Evolutionary conservation across 1,140 invertebrate genomes (phyloP).

Genomic region (Lysiphlebus fabarum): DNA sequence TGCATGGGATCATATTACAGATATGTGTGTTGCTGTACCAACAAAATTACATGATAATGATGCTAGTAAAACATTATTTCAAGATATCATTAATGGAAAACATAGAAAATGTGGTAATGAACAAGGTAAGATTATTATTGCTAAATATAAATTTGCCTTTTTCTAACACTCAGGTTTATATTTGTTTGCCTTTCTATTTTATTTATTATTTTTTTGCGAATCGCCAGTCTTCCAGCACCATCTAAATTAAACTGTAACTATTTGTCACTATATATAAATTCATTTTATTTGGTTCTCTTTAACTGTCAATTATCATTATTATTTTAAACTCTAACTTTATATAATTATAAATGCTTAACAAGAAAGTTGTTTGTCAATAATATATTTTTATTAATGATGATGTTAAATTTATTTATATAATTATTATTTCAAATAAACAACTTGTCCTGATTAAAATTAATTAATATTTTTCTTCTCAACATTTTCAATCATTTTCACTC

Average conservation of each 20-base stretch:
- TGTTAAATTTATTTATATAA: no score
- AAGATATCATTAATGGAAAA: conserved; percentile 69
- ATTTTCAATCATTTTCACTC: no score
- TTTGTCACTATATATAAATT: conserved; percentile 1
- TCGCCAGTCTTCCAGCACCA: conserved; percentile 30
- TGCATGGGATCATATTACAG: conserved; percentile 83
- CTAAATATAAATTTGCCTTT: no score
- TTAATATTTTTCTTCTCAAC: no score
- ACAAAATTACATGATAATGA: conserved; percentile 65
- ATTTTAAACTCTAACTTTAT: background rate
- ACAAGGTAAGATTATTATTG: conserved; percentile 43
- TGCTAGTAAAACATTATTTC: conserved; percentile 64
- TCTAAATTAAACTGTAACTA: conserved; percentile 10
- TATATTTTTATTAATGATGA: no score
- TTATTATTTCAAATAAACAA: no score
- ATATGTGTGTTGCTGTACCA: conserved; percentile 70
- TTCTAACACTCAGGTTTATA: conserved; percentile 9
- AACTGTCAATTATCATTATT: conserved; percentile 1
- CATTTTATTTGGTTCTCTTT: background rate
- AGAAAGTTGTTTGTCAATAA: no score
- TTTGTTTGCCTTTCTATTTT: conserved; percentile 18
- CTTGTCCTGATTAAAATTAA: no score
- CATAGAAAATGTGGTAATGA: conserved; percentile 65
- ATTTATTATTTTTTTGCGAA: conserved; percentile 23
- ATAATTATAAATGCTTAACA: no score